Evolutionary conservation across 2,113 vertebrate species (phyloP), one percentile per base, ranked within the genome.

Genomic region (Salvelinus sp.): DNA sequence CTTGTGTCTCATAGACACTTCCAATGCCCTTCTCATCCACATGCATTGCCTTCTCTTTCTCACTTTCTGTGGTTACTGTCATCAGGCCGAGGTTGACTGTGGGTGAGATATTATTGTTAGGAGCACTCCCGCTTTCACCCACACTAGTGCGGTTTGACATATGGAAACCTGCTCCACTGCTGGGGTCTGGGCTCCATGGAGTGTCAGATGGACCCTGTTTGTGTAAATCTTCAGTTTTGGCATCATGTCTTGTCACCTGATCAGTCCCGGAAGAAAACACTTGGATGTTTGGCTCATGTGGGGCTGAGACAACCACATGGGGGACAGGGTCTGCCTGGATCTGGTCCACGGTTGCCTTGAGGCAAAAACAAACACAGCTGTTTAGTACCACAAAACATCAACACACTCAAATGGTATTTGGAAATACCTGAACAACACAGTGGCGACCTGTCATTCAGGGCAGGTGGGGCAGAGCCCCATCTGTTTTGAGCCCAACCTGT

Each of bases 291-390:
- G 77, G 67, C 69, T 79, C 75, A 74, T 54, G 68, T 20, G 82
- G 70, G 20, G 75, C 25, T 47, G 28, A 14, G 0, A 47, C 25
- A 70, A 72, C 60, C 13, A 82, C 76, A 81, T 79, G 23, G 6
- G 68, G 47, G 64, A 58, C 75, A 27, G 85, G 78, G 48, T 75
- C 76, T n/a, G 44, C 64, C 50, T 79, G 80, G 68, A 70, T 76
- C n/a, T 76, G 70, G 74, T 82, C 82, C 63, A 82, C 73, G 57
- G 68, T 74, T 73, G 30, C 80, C 92, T 93, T 79, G 69, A 70
- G 69, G 54, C 60, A 86, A 77, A 88, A 88, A 85, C 13, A 88
- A 64, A 83, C 25, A 76, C 58, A 81, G 2, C 0, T 64, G 20
- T 54, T 38, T 27, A 22, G n/a, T 58, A n/a, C 64, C 50, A 48